Conservation (phyloP, 2,113 vertebrate species). For the Macrotis lagotis region DNA sequence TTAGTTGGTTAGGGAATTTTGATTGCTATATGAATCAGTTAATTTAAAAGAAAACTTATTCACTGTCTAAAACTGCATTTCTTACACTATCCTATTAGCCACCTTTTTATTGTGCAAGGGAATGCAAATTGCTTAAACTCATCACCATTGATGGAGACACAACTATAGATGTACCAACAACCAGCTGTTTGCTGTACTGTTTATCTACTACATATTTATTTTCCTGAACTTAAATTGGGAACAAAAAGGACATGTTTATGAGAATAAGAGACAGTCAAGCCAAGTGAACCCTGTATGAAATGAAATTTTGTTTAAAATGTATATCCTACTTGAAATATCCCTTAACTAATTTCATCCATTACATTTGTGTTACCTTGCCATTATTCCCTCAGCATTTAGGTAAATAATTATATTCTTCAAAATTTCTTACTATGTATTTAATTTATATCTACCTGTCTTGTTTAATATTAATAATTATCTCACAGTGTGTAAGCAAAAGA, state of each 20-base stretch:
- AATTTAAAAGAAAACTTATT: constrained; percentile 19
- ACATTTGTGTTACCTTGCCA: not conserved
- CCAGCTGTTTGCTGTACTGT: not conserved
- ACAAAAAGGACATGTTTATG: not conserved
- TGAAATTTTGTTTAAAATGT: not conserved
- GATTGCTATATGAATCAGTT: not conserved
- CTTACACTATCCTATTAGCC: not conserved
- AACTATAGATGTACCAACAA: not conserved
- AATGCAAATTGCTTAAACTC: not conserved
- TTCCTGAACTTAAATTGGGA: not conserved
- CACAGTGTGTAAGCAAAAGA: not conserved
- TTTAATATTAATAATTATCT: not conserved
- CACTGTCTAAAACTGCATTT: not conserved
- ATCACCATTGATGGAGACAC: not conserved
- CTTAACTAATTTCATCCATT: not conserved
- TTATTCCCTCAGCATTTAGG: not conserved
- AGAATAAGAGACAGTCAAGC: not conserved
- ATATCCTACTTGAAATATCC: not conserved
- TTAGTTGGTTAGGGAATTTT: not conserved
- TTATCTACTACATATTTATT: not conserved
- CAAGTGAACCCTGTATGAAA: not conserved
- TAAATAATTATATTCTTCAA: not conserved
- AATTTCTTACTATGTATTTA: not conserved
- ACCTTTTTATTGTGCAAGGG: constrained; percentile 9
- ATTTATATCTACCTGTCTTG: not conserved